Base-by-base conservation (phyloP, 2,113 vertebrate species). In the Equus przewalskii region DNA sequence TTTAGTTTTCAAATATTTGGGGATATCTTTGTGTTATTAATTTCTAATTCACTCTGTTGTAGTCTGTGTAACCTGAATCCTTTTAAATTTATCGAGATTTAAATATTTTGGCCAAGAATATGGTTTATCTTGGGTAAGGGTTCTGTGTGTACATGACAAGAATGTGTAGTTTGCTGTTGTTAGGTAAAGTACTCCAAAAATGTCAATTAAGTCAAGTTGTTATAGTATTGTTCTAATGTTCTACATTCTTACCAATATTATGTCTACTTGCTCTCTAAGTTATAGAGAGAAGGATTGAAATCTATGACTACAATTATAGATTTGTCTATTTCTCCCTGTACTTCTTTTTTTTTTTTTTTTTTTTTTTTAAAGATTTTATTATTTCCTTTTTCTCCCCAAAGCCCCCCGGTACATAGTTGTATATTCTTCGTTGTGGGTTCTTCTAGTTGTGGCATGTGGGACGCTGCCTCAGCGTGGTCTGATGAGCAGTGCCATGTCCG, bases 1-100 rank as follows among this genome's bases (percentile, higher is more conserved):
- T n/a, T 84, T 69, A 36, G 21, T 89, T 93, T 92, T 91, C 33
- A 94, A 75, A 81, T 67, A 80, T 56, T 96, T 85, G 22, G 41
- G 24, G 18, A 72, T 24, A 62, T 56, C n/a, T 88, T 75, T 84
- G 30, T 89, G 15, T 85, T 85, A 84, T 0, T 69, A 22, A 88
- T n/a, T 89, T 96, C 49, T 91, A 96, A 44, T 60, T 89, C 56
- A 65, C 8, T 73, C 22, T 22, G 78, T 83, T 79, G 14, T 13
- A 83, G 22, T 91, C 81, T 83, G 56, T 72, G 26, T 70, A 12
- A 93, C 18, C 6, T 58, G 19, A 89, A 72, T 49, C 51, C 67
- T 58, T 87, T 91, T 15, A 54, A 49, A 62, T n/a, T 21, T 82
- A 56, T 33, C 73, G 12, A 85, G n/a, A 49, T 60, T 78, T 91